These are phyloP conservation scores for Cariama cristata DNA, from an alignment of 2,113 vertebrate genomes.

Conservation along the genomic window DNA sequence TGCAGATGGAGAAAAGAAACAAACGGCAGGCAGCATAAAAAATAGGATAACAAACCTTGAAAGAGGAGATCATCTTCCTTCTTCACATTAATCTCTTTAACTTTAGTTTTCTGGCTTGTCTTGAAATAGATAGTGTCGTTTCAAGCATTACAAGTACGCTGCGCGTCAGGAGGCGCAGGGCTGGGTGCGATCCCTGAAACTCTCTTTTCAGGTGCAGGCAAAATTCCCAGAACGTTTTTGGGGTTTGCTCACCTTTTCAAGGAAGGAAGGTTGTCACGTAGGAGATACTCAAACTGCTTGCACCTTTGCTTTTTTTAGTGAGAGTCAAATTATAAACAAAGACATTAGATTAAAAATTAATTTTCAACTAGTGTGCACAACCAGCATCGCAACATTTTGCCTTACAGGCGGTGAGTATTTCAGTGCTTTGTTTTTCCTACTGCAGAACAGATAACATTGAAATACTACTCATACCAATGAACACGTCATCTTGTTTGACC, in stretches of 20 bases:
- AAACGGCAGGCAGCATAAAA: background rate
- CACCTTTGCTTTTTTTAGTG: background rate
- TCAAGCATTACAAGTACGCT: background rate
- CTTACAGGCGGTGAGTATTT: background rate
- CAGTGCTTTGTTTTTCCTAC: background rate
- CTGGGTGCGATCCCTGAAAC: background rate
- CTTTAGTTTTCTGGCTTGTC: background rate
- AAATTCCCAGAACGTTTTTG: background rate
- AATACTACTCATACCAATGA: background rate
- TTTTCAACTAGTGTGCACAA: background rate
- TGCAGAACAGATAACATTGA: background rate
- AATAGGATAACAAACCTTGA: background rate
- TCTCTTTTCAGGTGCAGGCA: background rate
- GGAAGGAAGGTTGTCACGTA: background rate
- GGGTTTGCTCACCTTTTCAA: background rate
- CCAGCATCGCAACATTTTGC: background rate
- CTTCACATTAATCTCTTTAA: background rate
- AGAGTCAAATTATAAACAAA: background rate
- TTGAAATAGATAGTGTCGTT: background rate
- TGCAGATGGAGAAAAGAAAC: background rate
- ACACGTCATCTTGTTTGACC: background rate
- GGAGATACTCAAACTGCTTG: background rate
- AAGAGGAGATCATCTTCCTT: background rate
- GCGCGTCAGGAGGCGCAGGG: background rate
- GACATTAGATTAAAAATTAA: background rate